Evolutionary conservation across 2,113 vertebrate species (phyloP).

Genomic region (Caranx ignobilis): DNA sequence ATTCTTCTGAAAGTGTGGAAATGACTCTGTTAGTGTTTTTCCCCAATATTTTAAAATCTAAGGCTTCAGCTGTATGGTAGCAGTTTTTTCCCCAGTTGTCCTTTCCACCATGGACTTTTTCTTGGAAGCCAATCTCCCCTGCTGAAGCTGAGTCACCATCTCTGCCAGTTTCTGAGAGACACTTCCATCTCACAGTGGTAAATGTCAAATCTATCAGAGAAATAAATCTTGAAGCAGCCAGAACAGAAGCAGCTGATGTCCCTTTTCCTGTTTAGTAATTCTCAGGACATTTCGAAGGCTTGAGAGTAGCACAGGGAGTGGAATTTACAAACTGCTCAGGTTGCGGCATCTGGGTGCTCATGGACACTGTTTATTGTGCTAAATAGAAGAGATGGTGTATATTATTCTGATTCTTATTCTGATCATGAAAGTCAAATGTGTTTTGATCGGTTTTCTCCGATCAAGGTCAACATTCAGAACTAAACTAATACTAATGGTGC

Average conservation of each 20-base stretch:
- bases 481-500: not conserved
- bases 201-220: constrained; percentile 2
- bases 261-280: constrained; percentile 35
- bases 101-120: not conserved
- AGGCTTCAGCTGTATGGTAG: constrained; percentile 11
- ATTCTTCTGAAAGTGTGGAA: constrained; percentile 9
- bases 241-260: not conserved
- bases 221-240: constrained; percentile 32
- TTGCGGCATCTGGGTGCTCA: not conserved
- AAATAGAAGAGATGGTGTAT: constrained; percentile 18
- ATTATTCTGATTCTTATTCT: constrained; percentile 7
- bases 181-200: constrained; percentile 2
- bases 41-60: constrained; percentile 22
- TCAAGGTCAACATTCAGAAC: constrained; percentile 33
- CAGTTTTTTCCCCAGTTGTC: not conserved
- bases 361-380: constrained; percentile 22
- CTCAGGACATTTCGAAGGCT: constrained; percentile 62
- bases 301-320: not conserved
- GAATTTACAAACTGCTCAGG: not conserved
- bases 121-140: not conserved
- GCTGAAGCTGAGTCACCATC: not conserved
- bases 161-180: not conserved
- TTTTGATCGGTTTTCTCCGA: constrained; percentile 16
- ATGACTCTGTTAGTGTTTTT: constrained; percentile 10
- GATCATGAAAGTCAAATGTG: constrained; percentile 24